These are phyloP conservation scores for Pristionchus pacificus DNA, from an alignment of 1,140 invertebrate species.

Conservation along the genomic window DNA sequence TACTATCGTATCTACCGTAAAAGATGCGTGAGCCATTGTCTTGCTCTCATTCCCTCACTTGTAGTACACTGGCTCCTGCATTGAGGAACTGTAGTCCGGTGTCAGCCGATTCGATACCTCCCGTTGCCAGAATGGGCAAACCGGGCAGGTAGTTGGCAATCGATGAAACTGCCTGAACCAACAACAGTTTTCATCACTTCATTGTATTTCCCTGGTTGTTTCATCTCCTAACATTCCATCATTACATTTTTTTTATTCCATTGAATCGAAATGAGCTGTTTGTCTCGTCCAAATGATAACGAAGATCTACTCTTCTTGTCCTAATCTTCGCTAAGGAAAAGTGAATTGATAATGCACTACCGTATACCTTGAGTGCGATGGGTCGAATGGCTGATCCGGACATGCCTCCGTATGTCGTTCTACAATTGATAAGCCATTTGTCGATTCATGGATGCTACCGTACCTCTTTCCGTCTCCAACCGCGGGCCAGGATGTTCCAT, in stretches of 20 bases:
- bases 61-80: constrained; percentile 81
- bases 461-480: constrained; percentile 70
- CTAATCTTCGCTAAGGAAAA: too few relatives aligned
- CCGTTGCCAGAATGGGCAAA: constrained; percentile 88
- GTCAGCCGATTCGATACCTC: constrained; percentile 90
- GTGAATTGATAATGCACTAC: too few relatives aligned
- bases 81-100: constrained; percentile 84
- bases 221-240: too few relatives aligned
- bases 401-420: constrained; percentile 91
- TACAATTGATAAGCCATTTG: constrained; percentile 22
- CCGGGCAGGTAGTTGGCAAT: constrained; percentile 77
- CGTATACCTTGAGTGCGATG: constrained; percentile 70
- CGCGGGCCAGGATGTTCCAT: constrained; percentile 82
- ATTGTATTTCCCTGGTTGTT: too few relatives aligned
- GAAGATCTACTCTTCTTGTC: too few relatives aligned
- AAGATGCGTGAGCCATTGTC: too few relatives aligned
- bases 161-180: constrained; percentile 76
- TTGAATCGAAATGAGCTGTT: too few relatives aligned
- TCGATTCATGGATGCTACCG: background rate
- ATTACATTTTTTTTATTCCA: too few relatives aligned
- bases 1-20: too few relatives aligned
- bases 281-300: too few relatives aligned
- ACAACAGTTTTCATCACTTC: too few relatives aligned
- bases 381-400: constrained; percentile 92
- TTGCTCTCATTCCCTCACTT: too few relatives aligned